Percentiles rank a stretch among this genome's conserved stretches.
Evolutionary conservation across 2,888 invertebrate genomes (phyloP).

Genomic region (Muscina levida): DNA sequence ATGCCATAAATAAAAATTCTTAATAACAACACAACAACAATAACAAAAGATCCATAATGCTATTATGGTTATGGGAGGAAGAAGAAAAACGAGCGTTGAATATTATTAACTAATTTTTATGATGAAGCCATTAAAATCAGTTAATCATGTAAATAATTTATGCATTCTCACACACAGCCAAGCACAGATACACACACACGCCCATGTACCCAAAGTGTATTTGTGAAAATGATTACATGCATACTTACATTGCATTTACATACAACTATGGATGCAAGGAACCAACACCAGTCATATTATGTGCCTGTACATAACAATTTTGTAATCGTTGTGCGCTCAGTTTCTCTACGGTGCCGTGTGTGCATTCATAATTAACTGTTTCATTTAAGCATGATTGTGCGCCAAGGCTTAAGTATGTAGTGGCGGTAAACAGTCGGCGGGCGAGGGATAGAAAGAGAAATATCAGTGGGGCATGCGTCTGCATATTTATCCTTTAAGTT

Average conservation of each 20-base stretch:
- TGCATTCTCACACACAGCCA: constrained; percentile 5
- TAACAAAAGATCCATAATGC: background rate
- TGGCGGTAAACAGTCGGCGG: too few species aligned
- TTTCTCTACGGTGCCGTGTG: background rate
- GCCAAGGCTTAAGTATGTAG: background rate
- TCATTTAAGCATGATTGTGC: constrained; percentile 8
- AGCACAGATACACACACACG: constrained; percentile 13
- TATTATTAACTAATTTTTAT: constrained; percentile 12
- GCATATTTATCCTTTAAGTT: background rate
- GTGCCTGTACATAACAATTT: background rate
- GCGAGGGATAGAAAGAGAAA: too few species aligned
- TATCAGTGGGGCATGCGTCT: too few species aligned
- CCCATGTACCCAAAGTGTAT: background rate
- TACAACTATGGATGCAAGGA: too few species aligned
- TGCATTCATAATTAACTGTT: constrained; percentile 25
- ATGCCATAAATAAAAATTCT: background rate
- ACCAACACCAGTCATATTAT: too few species aligned
- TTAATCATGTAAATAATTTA: constrained; percentile 12
- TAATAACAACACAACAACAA: background rate
- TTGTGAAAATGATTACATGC: too few species aligned
- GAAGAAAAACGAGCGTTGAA: background rate
- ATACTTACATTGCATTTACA: too few species aligned
- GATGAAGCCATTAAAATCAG: constrained; percentile 12
- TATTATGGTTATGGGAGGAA: background rate
- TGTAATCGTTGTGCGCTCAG: background rate